Evolutionary conservation across 2,797 vertebrate genomes (phyloP).

Genomic region (Falco biarmicus): DNA sequence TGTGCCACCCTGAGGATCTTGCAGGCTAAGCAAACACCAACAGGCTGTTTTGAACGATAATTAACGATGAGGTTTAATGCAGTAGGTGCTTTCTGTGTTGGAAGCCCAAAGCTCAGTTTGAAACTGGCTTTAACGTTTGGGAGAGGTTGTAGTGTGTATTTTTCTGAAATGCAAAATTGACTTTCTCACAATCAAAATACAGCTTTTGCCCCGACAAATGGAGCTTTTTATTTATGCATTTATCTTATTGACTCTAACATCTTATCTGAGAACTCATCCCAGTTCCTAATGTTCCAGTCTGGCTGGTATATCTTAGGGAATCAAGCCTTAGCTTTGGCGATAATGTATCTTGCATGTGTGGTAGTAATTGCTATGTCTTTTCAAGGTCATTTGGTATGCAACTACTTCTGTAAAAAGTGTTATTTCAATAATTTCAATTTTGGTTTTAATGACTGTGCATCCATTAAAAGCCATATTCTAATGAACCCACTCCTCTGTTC

Average conservation of each 20-base stretch:
- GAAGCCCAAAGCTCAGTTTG: neutral
- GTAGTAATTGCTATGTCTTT: neutral
- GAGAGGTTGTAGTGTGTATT: neutral
- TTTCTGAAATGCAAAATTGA: neutral
- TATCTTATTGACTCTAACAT: constrained; percentile 16
- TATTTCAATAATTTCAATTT: constrained; percentile 45
- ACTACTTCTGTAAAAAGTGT: constrained; percentile 1
- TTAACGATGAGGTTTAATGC: neutral
- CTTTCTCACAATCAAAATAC: neutral
- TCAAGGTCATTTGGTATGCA: constrained; percentile 24
- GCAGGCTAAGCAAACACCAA: neutral
- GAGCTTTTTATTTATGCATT: constrained; percentile 8
- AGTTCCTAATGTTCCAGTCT: neutral
- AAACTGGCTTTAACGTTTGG: neutral
- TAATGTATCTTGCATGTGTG: neutral
- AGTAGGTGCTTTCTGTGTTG: neutral
- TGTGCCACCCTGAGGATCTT: constrained; percentile 44
- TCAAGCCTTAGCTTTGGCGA: neutral
- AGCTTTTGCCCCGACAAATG: neutral
- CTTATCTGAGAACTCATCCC: constrained; percentile 25
- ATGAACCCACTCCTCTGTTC: constrained; percentile 48
- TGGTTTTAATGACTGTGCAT: constrained; percentile 11
- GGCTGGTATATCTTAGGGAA: constrained; percentile 16
- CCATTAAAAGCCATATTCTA: constrained; percentile 49
- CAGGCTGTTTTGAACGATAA: neutral